phyloP scores from a whole-genome alignment of 30 jellyfish, hydroid and myxozoan species.

The Rhopilema esculentum region DNA sequence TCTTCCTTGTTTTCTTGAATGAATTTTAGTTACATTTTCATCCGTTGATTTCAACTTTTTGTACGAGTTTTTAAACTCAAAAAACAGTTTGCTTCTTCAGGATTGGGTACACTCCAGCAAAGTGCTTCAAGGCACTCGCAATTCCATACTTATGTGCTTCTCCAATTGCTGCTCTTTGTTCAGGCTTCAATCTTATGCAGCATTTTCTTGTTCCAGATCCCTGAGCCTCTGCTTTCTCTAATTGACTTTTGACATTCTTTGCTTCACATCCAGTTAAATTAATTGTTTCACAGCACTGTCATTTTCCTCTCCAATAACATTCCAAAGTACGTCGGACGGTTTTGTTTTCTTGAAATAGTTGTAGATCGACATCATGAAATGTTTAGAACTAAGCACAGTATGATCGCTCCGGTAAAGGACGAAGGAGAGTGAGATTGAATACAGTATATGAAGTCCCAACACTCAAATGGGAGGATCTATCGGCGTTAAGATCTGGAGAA shows the following conservation, averaged over 20 bases:
- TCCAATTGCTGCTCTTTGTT: not conserved
- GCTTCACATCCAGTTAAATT: slow-evolving; percentile 4
- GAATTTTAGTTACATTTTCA: not conserved
- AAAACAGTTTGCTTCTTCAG: slow-evolving; percentile 20
- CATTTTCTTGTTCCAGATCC: not conserved
- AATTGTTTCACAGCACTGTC: slow-evolving; percentile 1
- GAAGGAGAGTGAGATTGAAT: no score
- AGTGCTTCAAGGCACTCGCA: not conserved
- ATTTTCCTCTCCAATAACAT: slow-evolving; percentile 12
- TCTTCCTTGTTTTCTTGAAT: not conserved
- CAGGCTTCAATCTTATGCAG: not conserved
- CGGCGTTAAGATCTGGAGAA: no score
- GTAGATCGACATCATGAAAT: slow-evolving; percentile 12
- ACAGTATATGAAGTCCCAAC: no score
- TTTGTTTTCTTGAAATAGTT: slow-evolving; percentile 31
- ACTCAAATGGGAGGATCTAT: no score
- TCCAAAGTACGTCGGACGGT: slow-evolving; percentile 8
- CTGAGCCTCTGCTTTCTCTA: slow-evolving; percentile 19
- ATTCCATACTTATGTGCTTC: not conserved
- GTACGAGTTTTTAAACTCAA: not conserved
- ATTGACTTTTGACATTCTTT: slow-evolving; percentile 11
- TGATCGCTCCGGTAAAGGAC: no score
- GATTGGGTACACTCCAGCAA: not conserved
- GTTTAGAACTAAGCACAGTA: no score
- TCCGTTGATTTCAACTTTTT: not conserved